Evolutionary conservation across 2,888 invertebrate species (phyloP).

Genomic region (Tortrix viridana): DNA sequence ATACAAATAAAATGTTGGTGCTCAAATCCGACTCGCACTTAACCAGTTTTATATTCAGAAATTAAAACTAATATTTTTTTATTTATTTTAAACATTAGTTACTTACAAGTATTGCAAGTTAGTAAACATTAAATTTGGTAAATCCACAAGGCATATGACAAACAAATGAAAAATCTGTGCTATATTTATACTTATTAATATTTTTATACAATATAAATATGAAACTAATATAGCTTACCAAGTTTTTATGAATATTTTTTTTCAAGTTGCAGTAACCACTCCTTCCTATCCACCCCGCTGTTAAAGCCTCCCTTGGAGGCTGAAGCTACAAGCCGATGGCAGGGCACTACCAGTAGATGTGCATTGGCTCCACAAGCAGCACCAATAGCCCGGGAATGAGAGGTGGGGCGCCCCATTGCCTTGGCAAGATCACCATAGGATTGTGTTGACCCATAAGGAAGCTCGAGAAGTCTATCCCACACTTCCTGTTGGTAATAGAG

Average conservation of each 20-base stretch:
- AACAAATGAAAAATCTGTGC: background rate
- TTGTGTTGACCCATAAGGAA: constrained; percentile 69
- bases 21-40: no score
- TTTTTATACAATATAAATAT: constrained; percentile 8
- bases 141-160: no score
- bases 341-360: constrained; percentile 69
- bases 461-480: constrained; percentile 65
- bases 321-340: constrained; percentile 69
- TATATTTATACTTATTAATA: constrained; percentile 23
- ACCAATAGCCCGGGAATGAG: constrained; percentile 71
- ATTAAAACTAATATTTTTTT: no score
- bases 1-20: no score
- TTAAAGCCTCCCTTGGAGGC: constrained; percentile 78
- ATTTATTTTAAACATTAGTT: no score
- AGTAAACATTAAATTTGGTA: no score
- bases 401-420: constrained; percentile 60
- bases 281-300: constrained; percentile 79
- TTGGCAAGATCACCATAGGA: constrained; percentile 71
- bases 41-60: no score
- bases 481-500: constrained; percentile 55
- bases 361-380: constrained; percentile 73
- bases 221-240: constrained; percentile 12
- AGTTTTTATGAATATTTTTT: constrained; percentile 49
- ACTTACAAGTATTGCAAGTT: no score
- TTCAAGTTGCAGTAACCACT: constrained; percentile 79